A percentile compares a stretch with the other conserved stretches of the same genome.
These are phyloP conservation scores for Pristionchus fissidentatus DNA, from an alignment of 2,888 invertebrate genomes.

Conservation along the genomic window DNA sequence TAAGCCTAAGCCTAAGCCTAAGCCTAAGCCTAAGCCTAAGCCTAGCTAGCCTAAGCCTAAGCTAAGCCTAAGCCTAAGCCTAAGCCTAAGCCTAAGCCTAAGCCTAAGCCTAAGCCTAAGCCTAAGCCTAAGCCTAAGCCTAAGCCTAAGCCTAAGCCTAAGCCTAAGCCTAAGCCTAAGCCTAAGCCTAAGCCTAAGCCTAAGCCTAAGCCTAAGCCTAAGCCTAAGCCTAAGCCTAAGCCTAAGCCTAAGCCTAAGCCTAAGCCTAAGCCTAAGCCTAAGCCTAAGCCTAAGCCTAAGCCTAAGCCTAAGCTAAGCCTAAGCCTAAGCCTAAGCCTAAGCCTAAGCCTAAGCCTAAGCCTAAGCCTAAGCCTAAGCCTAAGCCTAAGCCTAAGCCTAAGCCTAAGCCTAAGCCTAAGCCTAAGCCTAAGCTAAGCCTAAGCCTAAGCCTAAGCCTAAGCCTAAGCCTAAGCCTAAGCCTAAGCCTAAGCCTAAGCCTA, in stretches of 20 bases:
- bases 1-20: slow-evolving; percentile 52
- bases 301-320: slow-evolving; percentile 53
- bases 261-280: slow-evolving; percentile 52
- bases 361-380: slow-evolving; percentile 53
- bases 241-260: slow-evolving; percentile 52
- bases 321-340: slow-evolving; percentile 54
- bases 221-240: slow-evolving; percentile 51
- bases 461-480: slow-evolving; percentile 51
- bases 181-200: slow-evolving; percentile 51
- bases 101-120: slow-evolving; percentile 52
- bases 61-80: slow-evolving; percentile 52
- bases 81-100: slow-evolving; percentile 52
- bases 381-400: slow-evolving; percentile 54
- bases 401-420: slow-evolving; percentile 53
- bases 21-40: slow-evolving; percentile 53
- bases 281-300: slow-evolving; percentile 53
- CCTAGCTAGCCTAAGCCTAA: slow-evolving; percentile 50
- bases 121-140: slow-evolving; percentile 51
- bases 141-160: slow-evolving; percentile 50
- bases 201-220: slow-evolving; percentile 52
- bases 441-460: slow-evolving; percentile 53
- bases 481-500: slow-evolving; percentile 53
- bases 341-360: slow-evolving; percentile 52
- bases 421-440: slow-evolving; percentile 52
- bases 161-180: slow-evolving; percentile 50